Evolutionary conservation across 1,140 invertebrate genomes (phyloP), one percentile per base, ranked within the genome.

Genomic region (Plutomurus gul): DNA sequence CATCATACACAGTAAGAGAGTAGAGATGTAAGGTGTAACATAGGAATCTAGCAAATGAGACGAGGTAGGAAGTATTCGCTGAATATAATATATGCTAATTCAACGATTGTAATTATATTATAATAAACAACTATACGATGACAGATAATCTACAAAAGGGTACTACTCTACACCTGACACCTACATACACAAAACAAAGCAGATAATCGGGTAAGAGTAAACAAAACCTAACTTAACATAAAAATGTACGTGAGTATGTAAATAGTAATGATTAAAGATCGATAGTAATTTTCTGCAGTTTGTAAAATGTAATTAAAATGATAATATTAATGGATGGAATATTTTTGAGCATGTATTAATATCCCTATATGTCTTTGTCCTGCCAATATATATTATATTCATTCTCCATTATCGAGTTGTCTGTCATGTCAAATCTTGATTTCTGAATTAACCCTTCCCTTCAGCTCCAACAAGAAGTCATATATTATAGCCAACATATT

Each of bases 101-200:
- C n/a, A n/a, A n/a, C n/a, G n/a, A n/a, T n/a, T n/a, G n/a, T n/a
- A n/a, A n/a, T n/a, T n/a, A n/a, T n/a, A n/a, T n/a, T n/a, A n/a
- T n/a, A n/a, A n/a, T 65, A 65, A 65, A 8, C 39, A 13, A 43
- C 39, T 2, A 43, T n/a, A n/a, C n/a, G n/a, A n/a, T n/a, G n/a
- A n/a, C n/a, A n/a, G n/a, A n/a, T n/a, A n/a, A n/a, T n/a, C 39
- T 65, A 65, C 56, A 65, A 65, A 65, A 65, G 56, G 56, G 56
- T 65, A 65, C 56, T 65, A n/a, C n/a, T n/a, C n/a, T n/a, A n/a
- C n/a, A n/a, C n/a, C n/a, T n/a, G n/a, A n/a, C n/a, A n/a, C n/a
- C 27, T 65, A 33, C 56, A 65, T 27, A 30, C 36, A 65, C 56
- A 65, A 65, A 60, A 27, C 56, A 65, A 65, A 51, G 36, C 27